phyloP scores from a whole-genome alignment of 2,888 invertebrate genomes.

The Euzetes globulus region DNA sequence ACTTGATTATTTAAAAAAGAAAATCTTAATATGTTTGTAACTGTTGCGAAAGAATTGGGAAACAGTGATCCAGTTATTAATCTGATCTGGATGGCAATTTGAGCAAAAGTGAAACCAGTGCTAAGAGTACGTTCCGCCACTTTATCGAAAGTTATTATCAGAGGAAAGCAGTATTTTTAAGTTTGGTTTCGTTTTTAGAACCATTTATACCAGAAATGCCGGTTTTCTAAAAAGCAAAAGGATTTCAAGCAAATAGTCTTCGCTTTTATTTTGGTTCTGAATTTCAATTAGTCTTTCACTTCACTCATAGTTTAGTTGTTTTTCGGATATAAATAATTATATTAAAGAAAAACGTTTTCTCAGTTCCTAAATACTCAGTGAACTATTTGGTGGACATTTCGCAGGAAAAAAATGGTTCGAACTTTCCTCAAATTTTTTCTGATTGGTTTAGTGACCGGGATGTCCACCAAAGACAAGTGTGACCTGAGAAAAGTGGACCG shows the following conservation, averaged over 20 bases:
- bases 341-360: neutral
- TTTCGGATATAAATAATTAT: slow-evolving; percentile 5
- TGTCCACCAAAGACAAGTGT: slow-evolving; percentile 32
- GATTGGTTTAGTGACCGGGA: neutral
- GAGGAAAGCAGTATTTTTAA: neutral
- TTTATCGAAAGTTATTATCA: slow-evolving; percentile 11
- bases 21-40: no score
- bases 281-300: slow-evolving; percentile 14
- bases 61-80: neutral
- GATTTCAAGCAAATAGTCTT: slow-evolving; percentile 17
- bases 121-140: neutral
- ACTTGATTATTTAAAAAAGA: no score
- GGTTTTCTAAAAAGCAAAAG: slow-evolving; percentile 29
- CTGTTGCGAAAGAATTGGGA: neutral
- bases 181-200: neutral
- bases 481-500: slow-evolving; percentile 33
- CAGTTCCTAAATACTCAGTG: neutral
- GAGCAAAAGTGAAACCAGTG: neutral
- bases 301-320: slow-evolving; percentile 5
- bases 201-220: neutral
- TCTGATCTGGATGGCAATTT: no score
- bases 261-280: slow-evolving; percentile 2
- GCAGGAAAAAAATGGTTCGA: neutral
- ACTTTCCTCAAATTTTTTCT: neutral
- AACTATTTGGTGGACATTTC: slow-evolving; percentile 1